Conservation (phyloP, 2,888 invertebrate species). For the Camptogramma bilineatum region DNA sequence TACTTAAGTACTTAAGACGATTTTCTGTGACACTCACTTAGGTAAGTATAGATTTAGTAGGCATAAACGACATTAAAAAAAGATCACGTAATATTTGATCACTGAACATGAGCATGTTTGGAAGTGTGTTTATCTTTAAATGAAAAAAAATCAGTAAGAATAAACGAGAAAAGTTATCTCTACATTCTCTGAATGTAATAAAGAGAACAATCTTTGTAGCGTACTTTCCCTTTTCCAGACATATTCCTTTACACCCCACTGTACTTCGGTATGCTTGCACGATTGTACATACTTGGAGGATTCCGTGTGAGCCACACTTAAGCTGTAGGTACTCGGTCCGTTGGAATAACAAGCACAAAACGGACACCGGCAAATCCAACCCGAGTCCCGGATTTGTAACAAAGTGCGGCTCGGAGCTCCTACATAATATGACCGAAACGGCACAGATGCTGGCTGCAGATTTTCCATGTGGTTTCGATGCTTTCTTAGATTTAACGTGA, state of each 20-base stretch:
- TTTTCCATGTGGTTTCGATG: slow-evolving; percentile 67
- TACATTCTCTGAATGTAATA: too few species aligned
- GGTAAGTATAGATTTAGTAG: too few species aligned
- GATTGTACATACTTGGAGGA: slow-evolving; percentile 30
- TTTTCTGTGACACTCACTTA: too few species aligned
- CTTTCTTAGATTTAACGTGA: slow-evolving; percentile 42
- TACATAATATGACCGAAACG: slow-evolving; percentile 72
- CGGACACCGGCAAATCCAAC: slow-evolving; percentile 78
- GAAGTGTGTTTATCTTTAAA: too few species aligned
- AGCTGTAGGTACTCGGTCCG: slow-evolving; percentile 57
- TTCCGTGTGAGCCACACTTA: slow-evolving; percentile 53
- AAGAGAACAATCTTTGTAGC: too few species aligned
- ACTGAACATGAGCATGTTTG: too few species aligned
- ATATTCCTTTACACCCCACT: not conserved
- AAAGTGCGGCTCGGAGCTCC: slow-evolving; percentile 74
- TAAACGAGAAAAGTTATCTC: too few species aligned
- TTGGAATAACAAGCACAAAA: slow-evolving; percentile 76
- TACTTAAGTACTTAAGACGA: too few species aligned
- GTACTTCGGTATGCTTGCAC: slow-evolving; percentile 28
- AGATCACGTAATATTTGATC: too few species aligned
- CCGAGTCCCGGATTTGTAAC: slow-evolving; percentile 77
- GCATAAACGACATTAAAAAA: too few species aligned
- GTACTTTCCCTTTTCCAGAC: not conserved
- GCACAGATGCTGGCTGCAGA: slow-evolving; percentile 66
- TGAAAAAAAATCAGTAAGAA: too few species aligned